A percentile compares a stretch with the other conserved stretches of the same genome.
phyloP scores from a whole-genome alignment of 2,797 vertebrate genomes.

The Cossypha caffra region DNA sequence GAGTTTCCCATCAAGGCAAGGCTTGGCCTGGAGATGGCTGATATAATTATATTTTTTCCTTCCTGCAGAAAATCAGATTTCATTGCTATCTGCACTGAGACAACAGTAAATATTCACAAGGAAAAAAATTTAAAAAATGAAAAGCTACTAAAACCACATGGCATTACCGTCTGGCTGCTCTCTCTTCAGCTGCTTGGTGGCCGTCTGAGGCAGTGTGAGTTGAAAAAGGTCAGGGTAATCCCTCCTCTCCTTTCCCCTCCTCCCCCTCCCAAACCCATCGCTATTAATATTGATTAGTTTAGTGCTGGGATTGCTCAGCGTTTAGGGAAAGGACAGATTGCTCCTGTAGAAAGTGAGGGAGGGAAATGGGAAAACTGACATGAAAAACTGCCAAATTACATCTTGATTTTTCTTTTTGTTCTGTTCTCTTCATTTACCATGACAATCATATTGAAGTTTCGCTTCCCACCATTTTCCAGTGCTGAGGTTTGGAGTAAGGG shows the following conservation, averaged over 20 bases:
- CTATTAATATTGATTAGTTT: constrained; percentile 75
- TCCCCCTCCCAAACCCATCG: constrained; percentile 32
- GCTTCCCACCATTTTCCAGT: neutral
- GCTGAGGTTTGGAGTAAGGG: neutral
- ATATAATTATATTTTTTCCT: neutral
- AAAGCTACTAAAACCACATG: constrained; percentile 64
- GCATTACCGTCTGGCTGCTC: constrained; percentile 70
- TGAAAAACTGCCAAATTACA: neutral
- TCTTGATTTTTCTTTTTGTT: neutral
- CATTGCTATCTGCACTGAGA: constrained; percentile 13
- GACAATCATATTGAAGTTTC: neutral
- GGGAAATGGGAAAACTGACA: neutral
- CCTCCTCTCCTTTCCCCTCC: constrained; percentile 58
- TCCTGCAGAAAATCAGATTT: constrained; percentile 34
- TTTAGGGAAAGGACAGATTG: constrained; percentile 41
- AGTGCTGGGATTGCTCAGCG: constrained; percentile 45
- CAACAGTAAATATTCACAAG: constrained; percentile 46
- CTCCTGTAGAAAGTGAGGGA: constrained; percentile 9
- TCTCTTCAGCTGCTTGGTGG: constrained; percentile 68
- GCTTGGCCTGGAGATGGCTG: constrained; percentile 12
- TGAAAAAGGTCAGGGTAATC: constrained; percentile 69
- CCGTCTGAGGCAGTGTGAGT: constrained; percentile 63
- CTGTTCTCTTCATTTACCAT: neutral
- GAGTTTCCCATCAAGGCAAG: neutral
- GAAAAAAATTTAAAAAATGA: neutral